A percentile compares a stretch with the other conserved stretches of the same genome.
These are phyloP conservation scores for Yponomeuta cagnagella DNA, from an alignment of 2,888 invertebrate species.

Conservation along the genomic window DNA sequence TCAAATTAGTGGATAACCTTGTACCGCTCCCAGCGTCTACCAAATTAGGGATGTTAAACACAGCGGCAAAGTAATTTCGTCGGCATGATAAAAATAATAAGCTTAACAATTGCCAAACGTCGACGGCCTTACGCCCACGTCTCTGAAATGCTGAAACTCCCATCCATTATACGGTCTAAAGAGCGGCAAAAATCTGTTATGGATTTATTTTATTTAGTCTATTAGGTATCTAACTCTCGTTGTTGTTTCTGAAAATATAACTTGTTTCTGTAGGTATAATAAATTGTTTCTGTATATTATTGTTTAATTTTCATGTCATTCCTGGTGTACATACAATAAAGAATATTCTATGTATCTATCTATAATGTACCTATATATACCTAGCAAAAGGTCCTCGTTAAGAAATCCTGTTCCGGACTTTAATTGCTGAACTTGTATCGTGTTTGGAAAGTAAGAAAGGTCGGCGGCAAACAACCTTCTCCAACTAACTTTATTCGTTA, in stretches of 20 bases:
- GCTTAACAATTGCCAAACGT: neutral
- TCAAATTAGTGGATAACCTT: slow-evolving; percentile 23
- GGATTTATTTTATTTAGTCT: neutral
- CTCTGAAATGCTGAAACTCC: neutral
- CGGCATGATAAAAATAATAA: slow-evolving; percentile 17
- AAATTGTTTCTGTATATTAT: no score
- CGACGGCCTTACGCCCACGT: neutral
- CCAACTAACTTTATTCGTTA: neutral
- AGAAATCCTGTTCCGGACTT: neutral
- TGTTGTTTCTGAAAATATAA: neutral
- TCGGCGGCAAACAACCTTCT: neutral
- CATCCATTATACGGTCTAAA: neutral
- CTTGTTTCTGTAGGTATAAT: neutral
- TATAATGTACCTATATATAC: neutral
- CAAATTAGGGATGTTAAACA: slow-evolving; percentile 35
- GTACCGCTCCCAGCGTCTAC: slow-evolving; percentile 43
- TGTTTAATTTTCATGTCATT: no score
- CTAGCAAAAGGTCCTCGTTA: neutral
- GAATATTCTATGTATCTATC: no score
- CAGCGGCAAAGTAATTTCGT: slow-evolving; percentile 38
- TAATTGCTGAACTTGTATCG: slow-evolving; percentile 10
- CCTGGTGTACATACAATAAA: no score
- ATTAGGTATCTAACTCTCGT: neutral
- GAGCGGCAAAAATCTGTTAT: neutral
- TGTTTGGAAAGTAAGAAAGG: slow-evolving; percentile 9